These are phyloP conservation scores for Drosophila erecta DNA, from an alignment of 1,140 invertebrate species.

Conservation along the genomic window DNA sequence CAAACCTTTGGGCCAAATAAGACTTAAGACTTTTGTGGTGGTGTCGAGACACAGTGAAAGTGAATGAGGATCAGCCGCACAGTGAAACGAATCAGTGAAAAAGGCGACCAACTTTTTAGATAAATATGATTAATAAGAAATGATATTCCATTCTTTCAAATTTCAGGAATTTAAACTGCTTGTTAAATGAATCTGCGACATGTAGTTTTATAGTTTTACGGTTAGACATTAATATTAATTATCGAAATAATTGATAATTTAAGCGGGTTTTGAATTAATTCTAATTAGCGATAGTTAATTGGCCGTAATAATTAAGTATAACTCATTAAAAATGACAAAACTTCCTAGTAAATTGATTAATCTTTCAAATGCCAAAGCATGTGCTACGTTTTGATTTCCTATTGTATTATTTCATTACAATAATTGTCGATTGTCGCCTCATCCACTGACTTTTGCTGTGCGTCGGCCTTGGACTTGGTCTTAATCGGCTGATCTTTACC, in stretches of 20 bases:
- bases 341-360: not conserved
- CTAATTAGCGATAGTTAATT: not conserved
- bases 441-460: slow-evolving; percentile 25
- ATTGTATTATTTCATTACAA: too few relatives aligned
- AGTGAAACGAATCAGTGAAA: slow-evolving; percentile 45
- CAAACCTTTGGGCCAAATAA: slow-evolving; percentile 69
- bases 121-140: not conserved
- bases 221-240: too few relatives aligned
- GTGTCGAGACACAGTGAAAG: slow-evolving; percentile 48
- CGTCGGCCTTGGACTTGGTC: slow-evolving; percentile 14
- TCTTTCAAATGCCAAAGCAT: not conserved
- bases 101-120: slow-evolving; percentile 14
- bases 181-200: not conserved
- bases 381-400: too few relatives aligned
- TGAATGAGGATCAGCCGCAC: slow-evolving; percentile 47
- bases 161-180: not conserved
- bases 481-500: slow-evolving; percentile 65
- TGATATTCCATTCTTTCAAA: not conserved
- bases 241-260: too few relatives aligned
- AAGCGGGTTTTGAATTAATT: not conserved
- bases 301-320: not conserved
- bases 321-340: not conserved
- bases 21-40: slow-evolving; percentile 34
- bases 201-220: too few relatives aligned
- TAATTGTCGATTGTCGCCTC: slow-evolving; percentile 10